These are phyloP conservation scores for Anorthoa munda DNA, from an alignment of 2,888 invertebrate species.

Conservation along the genomic window DNA sequence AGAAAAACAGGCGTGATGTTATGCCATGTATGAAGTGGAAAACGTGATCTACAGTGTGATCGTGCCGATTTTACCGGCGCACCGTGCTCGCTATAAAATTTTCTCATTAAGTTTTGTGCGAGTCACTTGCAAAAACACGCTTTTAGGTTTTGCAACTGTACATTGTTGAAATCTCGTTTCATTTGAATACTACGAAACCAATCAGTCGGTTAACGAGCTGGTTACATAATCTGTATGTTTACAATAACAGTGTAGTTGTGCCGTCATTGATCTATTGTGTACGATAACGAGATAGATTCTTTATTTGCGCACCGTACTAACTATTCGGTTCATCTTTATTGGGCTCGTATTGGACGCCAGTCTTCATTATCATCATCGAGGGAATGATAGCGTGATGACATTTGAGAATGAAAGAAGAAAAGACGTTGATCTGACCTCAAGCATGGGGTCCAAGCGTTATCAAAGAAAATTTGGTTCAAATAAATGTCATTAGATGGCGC, in stretches of 20 bases:
- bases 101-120: constrained; percentile 54
- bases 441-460: no score
- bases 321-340: constrained; percentile 25
- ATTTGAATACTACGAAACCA: constrained; percentile 35
- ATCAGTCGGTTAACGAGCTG: constrained; percentile 15
- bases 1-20: background rate
- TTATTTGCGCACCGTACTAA: constrained; percentile 12
- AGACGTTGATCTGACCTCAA: background rate
- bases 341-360: background rate
- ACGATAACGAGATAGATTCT: constrained; percentile 26
- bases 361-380: background rate
- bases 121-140: constrained; percentile 17
- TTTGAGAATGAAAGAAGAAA: background rate
- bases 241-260: constrained; percentile 44
- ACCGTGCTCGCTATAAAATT: constrained; percentile 51
- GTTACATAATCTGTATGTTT: constrained; percentile 39
- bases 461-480: no score
- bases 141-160: constrained; percentile 39
- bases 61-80: constrained; percentile 12
- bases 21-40: constrained; percentile 19
- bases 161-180: constrained; percentile 43
- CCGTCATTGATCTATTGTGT: constrained; percentile 58
- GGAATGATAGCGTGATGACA: background rate
- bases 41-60: constrained; percentile 34
- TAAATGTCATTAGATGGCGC: no score